Evolutionary conservation across 2,888 invertebrate genomes (phyloP), one percentile per base, ranked within the genome.

Genomic region (Drosophila anceps): DNA sequence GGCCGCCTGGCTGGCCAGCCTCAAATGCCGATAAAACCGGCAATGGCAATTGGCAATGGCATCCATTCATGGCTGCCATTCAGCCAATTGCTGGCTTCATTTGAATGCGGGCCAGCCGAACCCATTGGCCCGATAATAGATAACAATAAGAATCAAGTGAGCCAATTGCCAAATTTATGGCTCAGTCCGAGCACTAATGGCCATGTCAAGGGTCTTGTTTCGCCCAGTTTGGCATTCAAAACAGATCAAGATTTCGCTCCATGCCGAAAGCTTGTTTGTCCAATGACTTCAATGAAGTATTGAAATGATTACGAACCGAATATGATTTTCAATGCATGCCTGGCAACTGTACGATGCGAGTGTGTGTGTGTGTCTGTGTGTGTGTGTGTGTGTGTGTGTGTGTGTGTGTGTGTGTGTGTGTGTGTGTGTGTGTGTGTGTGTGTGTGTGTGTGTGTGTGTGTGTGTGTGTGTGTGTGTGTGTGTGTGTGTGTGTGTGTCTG

Each of bases 21-120:
- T 48, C 48, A 58, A 53, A 27, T 39, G 43, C 41, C 69, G 39
- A 59, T 64, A 29, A 58, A 64, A 27, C 31, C 20, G 48, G 18
- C 69, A 57, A 67, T 60, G 18, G 13, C 57, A 67, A 69, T 51
- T 64, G 64, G 64, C 69, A 73, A 69, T 35, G 53, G 51, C 54
- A 53, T 46, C 46, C 46, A 46, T 46, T 46, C 46, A 35, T 59
- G 20, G 43, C 33, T 55, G 67, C 39, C 72, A 59, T 54, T 62
- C 6, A 27, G 43, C 66, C 64, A 44, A 69, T 55, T 59, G 15
- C 37, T 31, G 39, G 37, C 41, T 27, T 39, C 63, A 64, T 61
- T 68, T 61, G 41, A 51, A 76, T 76, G 76, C 73, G 73, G 76
- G 73, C 59, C 55, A 46, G n/a, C 24, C 66, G 63, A 70, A 61